These are phyloP conservation scores for Brachionus rubens DNA, from an alignment of 1,140 invertebrate species.

Conservation along the genomic window DNA sequence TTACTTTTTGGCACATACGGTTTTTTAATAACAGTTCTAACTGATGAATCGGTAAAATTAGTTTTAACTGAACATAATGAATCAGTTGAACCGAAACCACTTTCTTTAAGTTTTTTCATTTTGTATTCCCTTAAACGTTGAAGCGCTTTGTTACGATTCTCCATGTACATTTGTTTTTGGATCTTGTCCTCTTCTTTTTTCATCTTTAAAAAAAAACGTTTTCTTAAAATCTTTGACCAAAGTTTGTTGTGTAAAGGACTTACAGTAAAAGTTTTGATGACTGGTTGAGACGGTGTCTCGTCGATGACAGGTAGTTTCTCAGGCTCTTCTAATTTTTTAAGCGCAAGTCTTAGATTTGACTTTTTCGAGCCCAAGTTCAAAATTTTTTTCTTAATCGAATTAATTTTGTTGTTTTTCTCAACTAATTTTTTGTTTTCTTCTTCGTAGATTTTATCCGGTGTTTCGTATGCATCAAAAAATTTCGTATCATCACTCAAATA, in stretches of 20 bases:
- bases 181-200: slow-evolving; percentile 39
- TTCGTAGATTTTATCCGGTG: slow-evolving; percentile 8
- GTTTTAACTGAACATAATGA: neutral
- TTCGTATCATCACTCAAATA: slow-evolving; percentile 18
- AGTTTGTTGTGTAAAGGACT: too few relatives aligned
- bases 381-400: slow-evolving; percentile 6
- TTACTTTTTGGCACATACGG: slow-evolving; percentile 33
- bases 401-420: neutral
- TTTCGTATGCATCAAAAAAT: slow-evolving; percentile 44
- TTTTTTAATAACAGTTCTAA: neutral
- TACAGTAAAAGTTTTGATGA: neutral
- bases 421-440: neutral
- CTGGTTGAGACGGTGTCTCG: neutral
- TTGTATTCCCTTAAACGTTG: slow-evolving; percentile 31
- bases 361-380: slow-evolving; percentile 33
- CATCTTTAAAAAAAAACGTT: slow-evolving; percentile 9
- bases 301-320: neutral
- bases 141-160: slow-evolving; percentile 38
- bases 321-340: slow-evolving; percentile 14
- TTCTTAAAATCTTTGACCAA: too few relatives aligned
- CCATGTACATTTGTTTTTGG: slow-evolving; percentile 21
- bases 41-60: neutral
- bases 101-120: slow-evolving; percentile 32
- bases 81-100: neutral
- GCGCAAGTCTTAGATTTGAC: neutral